Conservation (phyloP, 2,888 invertebrate genomes). For the Scelioninae gen. 1 region DNA sequence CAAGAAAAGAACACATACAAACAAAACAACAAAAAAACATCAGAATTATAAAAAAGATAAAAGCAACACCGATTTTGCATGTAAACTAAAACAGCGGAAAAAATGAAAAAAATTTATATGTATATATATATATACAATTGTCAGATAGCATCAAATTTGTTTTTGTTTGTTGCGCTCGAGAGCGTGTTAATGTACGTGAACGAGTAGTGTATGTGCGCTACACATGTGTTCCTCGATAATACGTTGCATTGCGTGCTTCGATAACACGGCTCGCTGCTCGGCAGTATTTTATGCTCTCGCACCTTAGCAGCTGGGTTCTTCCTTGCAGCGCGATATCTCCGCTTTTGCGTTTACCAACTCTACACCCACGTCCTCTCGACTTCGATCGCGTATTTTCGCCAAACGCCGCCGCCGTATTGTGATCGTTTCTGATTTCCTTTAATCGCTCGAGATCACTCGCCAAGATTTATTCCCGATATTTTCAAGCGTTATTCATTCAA, state of each 20-base stretch:
- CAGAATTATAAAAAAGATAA: constrained; percentile 10
- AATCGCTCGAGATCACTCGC: not conserved
- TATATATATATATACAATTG: constrained; percentile 35
- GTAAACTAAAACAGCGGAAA: no score
- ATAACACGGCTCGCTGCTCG: constrained; percentile 78
- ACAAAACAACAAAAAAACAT: not conserved
- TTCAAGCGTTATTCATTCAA: not conserved
- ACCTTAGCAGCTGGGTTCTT: constrained; percentile 76
- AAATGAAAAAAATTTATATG: constrained; percentile 29
- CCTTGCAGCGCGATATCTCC: constrained; percentile 76
- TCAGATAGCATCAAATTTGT: constrained; percentile 63
- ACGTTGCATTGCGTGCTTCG: constrained; percentile 82
- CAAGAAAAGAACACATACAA: no score
- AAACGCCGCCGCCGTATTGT: constrained; percentile 10
- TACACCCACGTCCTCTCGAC: constrained; percentile 42
- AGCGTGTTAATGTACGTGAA: constrained; percentile 56
- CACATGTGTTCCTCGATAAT: constrained; percentile 75
- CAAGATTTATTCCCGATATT: not conserved
- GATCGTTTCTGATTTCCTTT: constrained; percentile 25
- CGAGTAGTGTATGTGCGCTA: constrained; percentile 64
- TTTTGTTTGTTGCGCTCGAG: constrained; percentile 63
- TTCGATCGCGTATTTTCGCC: constrained; percentile 40
- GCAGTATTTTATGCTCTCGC: constrained; percentile 82
- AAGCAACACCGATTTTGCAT: constrained; percentile 3
- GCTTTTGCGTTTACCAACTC: constrained; percentile 73